Evolutionary conservation across 2,113 vertebrate genomes (phyloP).

Genomic region (Corynorhinus townsendii): DNA sequence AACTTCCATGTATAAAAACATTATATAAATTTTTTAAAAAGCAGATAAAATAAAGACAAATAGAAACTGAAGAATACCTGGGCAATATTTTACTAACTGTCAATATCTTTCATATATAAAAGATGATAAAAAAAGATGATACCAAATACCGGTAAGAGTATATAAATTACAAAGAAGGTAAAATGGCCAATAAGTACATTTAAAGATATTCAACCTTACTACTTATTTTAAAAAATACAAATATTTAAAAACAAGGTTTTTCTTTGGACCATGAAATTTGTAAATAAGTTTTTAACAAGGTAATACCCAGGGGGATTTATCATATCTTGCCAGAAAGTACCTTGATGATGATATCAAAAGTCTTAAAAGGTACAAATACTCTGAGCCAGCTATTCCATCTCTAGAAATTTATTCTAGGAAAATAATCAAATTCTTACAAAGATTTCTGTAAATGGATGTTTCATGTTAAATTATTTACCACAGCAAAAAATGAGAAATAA

Average conservation of each 20-base stretch:
- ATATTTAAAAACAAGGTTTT: background rate
- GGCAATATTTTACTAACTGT: background rate
- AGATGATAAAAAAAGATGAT: background rate
- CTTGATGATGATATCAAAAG: background rate
- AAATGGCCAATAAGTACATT: background rate
- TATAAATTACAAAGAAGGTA: background rate
- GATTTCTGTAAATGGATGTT: background rate
- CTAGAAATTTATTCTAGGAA: background rate
- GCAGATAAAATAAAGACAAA: background rate
- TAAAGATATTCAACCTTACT: background rate
- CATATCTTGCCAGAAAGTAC: background rate
- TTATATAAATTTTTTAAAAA: background rate
- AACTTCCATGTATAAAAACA: background rate
- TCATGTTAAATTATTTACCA: background rate
- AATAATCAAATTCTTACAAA: constrained; percentile 5
- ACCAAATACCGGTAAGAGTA: background rate
- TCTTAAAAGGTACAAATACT: background rate
- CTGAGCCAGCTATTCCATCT: background rate
- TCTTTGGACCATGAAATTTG: background rate
- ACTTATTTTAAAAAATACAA: background rate
- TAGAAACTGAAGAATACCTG: background rate
- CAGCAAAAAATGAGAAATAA: constrained; percentile 11
- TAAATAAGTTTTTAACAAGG: background rate
- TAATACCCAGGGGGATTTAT: background rate
- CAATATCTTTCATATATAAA: background rate